Percentiles rank a stretch among this genome's conserved stretches.
Conservation (phyloP, 2,113 vertebrate species). For the Sigmodon hispidus region DNA sequence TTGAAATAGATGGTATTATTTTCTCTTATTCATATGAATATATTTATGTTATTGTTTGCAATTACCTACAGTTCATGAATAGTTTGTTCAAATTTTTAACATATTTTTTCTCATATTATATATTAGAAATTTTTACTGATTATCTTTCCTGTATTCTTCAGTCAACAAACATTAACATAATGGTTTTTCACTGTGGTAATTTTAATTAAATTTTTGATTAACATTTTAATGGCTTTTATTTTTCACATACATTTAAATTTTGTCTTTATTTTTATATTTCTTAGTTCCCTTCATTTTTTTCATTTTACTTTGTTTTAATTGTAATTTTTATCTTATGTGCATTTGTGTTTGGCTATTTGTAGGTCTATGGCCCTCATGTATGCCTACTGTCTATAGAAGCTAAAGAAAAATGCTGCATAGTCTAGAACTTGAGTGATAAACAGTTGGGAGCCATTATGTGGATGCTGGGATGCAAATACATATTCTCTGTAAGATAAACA, state of each 20-base stretch:
- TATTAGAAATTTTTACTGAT: not conserved
- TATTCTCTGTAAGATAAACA: not conserved
- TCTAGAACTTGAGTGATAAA: not conserved
- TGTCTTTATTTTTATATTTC: not conserved
- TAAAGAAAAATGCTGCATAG: not conserved
- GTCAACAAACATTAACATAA: not conserved
- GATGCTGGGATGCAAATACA: not conserved
- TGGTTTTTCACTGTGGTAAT: not conserved
- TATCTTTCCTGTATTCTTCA: not conserved
- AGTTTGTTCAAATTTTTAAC: not conserved
- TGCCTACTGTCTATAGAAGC: not conserved
- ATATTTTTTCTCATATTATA: not conserved
- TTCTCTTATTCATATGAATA: not conserved
- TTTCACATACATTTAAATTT: not conserved
- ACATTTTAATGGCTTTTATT: not conserved
- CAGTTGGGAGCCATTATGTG: not conserved
- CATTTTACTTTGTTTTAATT: not conserved
- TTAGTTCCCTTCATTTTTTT: not conserved
- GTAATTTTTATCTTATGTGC: not conserved
- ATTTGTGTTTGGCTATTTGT: not conserved
- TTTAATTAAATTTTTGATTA: not conserved
- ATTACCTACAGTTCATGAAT: not conserved
- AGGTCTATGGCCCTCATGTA: not conserved
- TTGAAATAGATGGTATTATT: not conserved
- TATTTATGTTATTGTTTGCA: too few species aligned